Evolutionary conservation across 2,797 vertebrate species (phyloP).

Genomic region (Sphaeramia orbicularis): DNA sequence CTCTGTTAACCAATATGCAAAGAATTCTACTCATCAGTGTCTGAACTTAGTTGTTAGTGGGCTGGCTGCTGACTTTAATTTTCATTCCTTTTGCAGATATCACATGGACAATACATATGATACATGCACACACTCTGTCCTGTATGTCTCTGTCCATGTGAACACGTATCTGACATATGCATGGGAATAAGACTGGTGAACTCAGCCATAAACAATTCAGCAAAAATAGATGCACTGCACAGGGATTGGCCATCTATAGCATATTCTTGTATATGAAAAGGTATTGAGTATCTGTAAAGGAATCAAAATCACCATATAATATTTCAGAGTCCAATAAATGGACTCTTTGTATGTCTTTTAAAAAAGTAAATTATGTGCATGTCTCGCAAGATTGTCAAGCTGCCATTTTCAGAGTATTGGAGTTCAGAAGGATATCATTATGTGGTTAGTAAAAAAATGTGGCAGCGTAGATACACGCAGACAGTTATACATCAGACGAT

Average conservation of each 20-base stretch:
- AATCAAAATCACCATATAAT: background rate
- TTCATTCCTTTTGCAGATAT: background rate
- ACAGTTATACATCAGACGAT: conserved; percentile 39
- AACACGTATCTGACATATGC: too few species aligned
- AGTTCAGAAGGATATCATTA: conserved; percentile 12
- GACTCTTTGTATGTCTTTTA: background rate
- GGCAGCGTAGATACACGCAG: conserved; percentile 22
- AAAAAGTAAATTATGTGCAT: conserved; percentile 34
- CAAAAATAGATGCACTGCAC: background rate
- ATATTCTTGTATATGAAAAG: background rate
- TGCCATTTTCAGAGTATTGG: conserved; percentile 27
- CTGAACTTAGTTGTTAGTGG: background rate
- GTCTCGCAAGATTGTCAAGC: conserved; percentile 24
- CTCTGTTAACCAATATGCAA: background rate
- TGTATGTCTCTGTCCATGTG: background rate
- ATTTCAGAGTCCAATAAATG: background rate
- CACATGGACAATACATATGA: background rate
- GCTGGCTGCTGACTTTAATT: too few species aligned
- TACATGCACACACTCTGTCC: background rate
- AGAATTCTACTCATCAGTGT: background rate
- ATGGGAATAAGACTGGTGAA: too few species aligned
- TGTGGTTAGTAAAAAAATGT: conserved; percentile 28
- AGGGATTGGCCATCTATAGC: background rate
- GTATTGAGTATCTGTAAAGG: background rate
- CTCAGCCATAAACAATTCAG: background rate